These are phyloP conservation scores for Puffinus mauretanicus DNA, from an alignment of 2,113 vertebrate species.

Conservation along the genomic window DNA sequence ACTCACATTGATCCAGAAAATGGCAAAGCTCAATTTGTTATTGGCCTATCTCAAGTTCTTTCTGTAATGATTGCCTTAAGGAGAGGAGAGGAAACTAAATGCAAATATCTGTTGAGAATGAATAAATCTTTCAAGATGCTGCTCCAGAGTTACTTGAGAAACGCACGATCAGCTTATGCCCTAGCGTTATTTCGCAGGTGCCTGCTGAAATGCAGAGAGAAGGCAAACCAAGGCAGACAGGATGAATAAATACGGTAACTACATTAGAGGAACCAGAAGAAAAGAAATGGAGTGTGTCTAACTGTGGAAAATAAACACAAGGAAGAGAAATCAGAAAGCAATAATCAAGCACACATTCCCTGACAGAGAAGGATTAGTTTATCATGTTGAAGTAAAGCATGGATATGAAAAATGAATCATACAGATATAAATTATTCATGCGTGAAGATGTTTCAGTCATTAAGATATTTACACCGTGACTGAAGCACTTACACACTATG, in stretches of 20 bases:
- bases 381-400: conserved; percentile 60
- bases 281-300: conserved; percentile 62
- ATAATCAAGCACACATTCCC: conserved; percentile 51
- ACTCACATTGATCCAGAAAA: conserved; percentile 7
- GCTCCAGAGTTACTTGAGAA: background rate
- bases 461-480: conserved; percentile 75
- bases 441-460: conserved; percentile 74
- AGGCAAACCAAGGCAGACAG: conserved; percentile 35
- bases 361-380: conserved; percentile 71
- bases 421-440: conserved; percentile 79
- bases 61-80: background rate
- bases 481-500: conserved; percentile 59
- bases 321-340: conserved; percentile 56
- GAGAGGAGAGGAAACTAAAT: background rate
- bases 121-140: conserved; percentile 24
- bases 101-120: background rate
- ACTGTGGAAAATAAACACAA: conserved; percentile 64
- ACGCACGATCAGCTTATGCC: background rate
- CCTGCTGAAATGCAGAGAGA: conserved; percentile 29
- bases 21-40: background rate
- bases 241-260: conserved; percentile 19
- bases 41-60: background rate
- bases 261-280: conserved; percentile 52
- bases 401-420: conserved; percentile 72
- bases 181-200: conserved; percentile 29